Conservation (phyloP, 2,888 invertebrate genomes). For the Trichogramma dendrolimi region DNA sequence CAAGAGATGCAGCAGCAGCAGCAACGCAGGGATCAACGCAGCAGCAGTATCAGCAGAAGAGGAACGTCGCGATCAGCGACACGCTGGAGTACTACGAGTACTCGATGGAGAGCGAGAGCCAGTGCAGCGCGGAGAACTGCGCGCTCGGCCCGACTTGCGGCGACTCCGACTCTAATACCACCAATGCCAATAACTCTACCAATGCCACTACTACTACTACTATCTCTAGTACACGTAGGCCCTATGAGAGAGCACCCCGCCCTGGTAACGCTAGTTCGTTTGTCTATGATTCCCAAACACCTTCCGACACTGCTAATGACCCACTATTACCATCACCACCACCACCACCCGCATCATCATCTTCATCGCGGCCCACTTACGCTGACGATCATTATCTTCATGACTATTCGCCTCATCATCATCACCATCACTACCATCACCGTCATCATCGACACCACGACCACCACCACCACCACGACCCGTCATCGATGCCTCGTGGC, state of each 20-base stretch:
- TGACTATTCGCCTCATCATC: slow-evolving; percentile 19
- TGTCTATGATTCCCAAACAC: slow-evolving; percentile 53
- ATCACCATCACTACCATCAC: slow-evolving; percentile 19
- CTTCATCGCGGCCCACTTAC: slow-evolving; percentile 7
- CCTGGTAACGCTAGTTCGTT: slow-evolving; percentile 53
- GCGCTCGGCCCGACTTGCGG: slow-evolving; percentile 51
- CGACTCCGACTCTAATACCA: no score
- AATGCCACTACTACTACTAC: no score
- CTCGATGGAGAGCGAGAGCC: slow-evolving; percentile 52
- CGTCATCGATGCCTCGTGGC: slow-evolving; percentile 33
- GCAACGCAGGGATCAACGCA: slow-evolving; percentile 41
- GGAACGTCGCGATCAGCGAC: slow-evolving; percentile 52
- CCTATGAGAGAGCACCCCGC: slow-evolving; percentile 52
- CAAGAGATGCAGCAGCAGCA: slow-evolving; percentile 36
- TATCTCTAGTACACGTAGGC: slow-evolving; percentile 44
- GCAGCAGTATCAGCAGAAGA: slow-evolving; percentile 41
- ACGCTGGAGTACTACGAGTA: slow-evolving; percentile 52
- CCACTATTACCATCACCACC: slow-evolving; percentile 35
- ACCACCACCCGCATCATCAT: slow-evolving; percentile 19
- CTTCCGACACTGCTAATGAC: slow-evolving; percentile 52
- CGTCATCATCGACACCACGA: slow-evolving; percentile 27
- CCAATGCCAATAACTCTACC: no score
- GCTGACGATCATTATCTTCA: slow-evolving; percentile 14
- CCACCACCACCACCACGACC: slow-evolving; percentile 19
- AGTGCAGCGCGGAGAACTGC: slow-evolving; percentile 51